Percentiles rank a stretch among this genome's conserved stretches.
Evolutionary conservation across 1,140 invertebrate genomes (phyloP).

Genomic region (Drosophila orosa): DNA sequence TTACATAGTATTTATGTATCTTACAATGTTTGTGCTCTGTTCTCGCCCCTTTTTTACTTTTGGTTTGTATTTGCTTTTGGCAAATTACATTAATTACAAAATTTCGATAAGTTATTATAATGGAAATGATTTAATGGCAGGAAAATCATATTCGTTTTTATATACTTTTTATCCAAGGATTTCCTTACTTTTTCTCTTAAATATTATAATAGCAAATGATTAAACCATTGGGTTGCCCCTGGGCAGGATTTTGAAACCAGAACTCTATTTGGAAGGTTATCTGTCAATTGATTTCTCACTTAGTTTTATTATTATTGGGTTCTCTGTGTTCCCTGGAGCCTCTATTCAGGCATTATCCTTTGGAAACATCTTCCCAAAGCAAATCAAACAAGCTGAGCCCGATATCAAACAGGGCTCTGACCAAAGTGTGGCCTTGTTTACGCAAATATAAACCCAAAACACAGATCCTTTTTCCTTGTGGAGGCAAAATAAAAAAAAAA

Average conservation of each 20-base stretch:
- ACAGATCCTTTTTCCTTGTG: constrained; percentile 13
- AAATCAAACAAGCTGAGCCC: constrained; percentile 32
- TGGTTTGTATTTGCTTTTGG: neutral
- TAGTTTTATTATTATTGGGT: constrained; percentile 15
- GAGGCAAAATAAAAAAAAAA: constrained; percentile 14
- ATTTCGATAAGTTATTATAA: neutral
- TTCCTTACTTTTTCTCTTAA: neutral
- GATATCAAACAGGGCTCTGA: constrained; percentile 42
- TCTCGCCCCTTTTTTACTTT: neutral
- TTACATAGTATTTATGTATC: constrained; percentile 5
- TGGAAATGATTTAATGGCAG: neutral
- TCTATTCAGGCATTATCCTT: constrained; percentile 9
- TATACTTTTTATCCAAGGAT: neutral
- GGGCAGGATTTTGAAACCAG: neutral
- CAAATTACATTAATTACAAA: neutral
- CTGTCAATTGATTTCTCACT: constrained; percentile 44
- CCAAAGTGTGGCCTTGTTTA: constrained; percentile 62
- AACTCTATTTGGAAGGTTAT: constrained; percentile 22
- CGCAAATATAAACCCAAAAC: constrained; percentile 50
- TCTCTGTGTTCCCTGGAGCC: constrained; percentile 8
- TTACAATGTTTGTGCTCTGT: neutral
- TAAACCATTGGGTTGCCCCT: neutral
- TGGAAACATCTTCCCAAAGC: constrained; percentile 9
- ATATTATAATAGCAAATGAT: neutral
- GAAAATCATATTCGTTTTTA: neutral